Evolutionary conservation across 2,797 vertebrate species (phyloP).

Genomic region (Lates japonicus): DNA sequence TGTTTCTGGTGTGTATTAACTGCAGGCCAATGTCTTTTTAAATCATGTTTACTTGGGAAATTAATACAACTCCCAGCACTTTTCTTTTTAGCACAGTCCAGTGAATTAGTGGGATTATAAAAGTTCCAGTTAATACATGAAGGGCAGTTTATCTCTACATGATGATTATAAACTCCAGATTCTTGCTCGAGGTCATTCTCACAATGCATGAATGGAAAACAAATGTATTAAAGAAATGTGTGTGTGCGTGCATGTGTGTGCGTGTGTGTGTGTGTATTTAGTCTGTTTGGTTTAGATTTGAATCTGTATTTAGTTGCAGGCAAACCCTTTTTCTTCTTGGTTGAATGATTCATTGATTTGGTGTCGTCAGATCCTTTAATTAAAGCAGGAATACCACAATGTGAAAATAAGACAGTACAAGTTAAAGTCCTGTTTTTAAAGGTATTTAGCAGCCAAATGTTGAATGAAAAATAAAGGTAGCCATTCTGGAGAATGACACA

Average conservation of each 20-base stretch:
- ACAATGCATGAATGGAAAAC: slow-evolving; percentile 50
- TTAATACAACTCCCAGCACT: slow-evolving; percentile 57
- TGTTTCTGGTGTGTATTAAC: slow-evolving; percentile 70
- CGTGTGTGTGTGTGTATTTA: slow-evolving; percentile 6
- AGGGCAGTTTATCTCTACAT: slow-evolving; percentile 50
- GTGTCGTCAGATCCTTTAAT: slow-evolving; percentile 16
- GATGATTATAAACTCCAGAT: slow-evolving; percentile 63
- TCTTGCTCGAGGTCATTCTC: slow-evolving; percentile 52
- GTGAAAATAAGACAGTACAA: neutral
- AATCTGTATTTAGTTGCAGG: slow-evolving; percentile 40
- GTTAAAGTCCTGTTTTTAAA: slow-evolving; percentile 7
- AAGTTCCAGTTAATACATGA: slow-evolving; percentile 52
- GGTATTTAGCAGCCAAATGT: neutral
- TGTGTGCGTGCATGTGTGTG: slow-evolving; percentile 22
- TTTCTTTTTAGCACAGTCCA: slow-evolving; percentile 55
- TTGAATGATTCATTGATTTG: slow-evolving; percentile 24
- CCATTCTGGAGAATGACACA: neutral
- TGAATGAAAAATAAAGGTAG: neutral
- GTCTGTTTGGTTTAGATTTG: slow-evolving; percentile 26
- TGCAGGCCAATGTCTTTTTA: slow-evolving; percentile 58
- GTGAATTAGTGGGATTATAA: slow-evolving; percentile 57
- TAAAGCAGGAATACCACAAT: slow-evolving; percentile 1
- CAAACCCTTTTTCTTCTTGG: slow-evolving; percentile 4
- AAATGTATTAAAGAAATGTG: slow-evolving; percentile 46
- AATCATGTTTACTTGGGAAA: slow-evolving; percentile 69